Conservation (phyloP, 1,140 invertebrate species). For the Drosophila parabipectinata region DNA sequence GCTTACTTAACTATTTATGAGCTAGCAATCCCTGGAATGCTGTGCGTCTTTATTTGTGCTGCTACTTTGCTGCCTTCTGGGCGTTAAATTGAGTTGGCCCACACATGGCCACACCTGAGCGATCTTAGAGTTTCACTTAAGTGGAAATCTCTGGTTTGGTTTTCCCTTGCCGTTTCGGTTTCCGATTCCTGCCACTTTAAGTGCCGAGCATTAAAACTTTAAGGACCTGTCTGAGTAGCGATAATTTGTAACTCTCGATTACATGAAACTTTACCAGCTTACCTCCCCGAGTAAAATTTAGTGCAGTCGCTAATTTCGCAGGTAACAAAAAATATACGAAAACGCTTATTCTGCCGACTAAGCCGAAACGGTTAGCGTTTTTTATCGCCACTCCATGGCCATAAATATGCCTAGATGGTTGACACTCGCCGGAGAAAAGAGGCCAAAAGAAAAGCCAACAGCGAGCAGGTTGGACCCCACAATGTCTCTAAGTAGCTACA, state of each 20-base stretch:
- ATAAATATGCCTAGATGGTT: slow-evolving; percentile 71
- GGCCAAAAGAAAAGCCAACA: slow-evolving; percentile 6
- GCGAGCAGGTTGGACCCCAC: slow-evolving; percentile 32
- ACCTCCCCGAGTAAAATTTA: slow-evolving; percentile 56
- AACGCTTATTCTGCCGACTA: slow-evolving; percentile 29
- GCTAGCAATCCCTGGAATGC: slow-evolving; percentile 80
- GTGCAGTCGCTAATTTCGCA: slow-evolving; percentile 50
- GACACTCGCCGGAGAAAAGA: slow-evolving; percentile 2
- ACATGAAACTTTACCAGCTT: slow-evolving; percentile 49
- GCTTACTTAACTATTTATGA: slow-evolving; percentile 81
- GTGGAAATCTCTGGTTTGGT: slow-evolving; percentile 38
- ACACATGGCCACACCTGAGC: slow-evolving; percentile 60
- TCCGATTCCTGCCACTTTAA: slow-evolving; percentile 48
- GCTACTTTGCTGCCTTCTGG: slow-evolving; percentile 78
- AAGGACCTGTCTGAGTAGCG: slow-evolving; percentile 47
- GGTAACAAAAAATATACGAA: slow-evolving; percentile 16
- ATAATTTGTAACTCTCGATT: slow-evolving; percentile 54
- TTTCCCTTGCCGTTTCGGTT: slow-evolving; percentile 15
- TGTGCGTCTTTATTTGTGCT: slow-evolving; percentile 80
- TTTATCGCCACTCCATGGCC: slow-evolving; percentile 66
- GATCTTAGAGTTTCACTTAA: slow-evolving; percentile 43
- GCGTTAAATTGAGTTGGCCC: slow-evolving; percentile 79
- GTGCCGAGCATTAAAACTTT: slow-evolving; percentile 34
- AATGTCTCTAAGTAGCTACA: slow-evolving; percentile 77
- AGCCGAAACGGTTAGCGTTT: slow-evolving; percentile 64